Percentiles rank a stretch among this genome's conserved stretches.
These are phyloP conservation scores for Caenorhabditis sulstoni DNA, from an alignment of 2,888 invertebrate species.

Conservation along the genomic window DNA sequence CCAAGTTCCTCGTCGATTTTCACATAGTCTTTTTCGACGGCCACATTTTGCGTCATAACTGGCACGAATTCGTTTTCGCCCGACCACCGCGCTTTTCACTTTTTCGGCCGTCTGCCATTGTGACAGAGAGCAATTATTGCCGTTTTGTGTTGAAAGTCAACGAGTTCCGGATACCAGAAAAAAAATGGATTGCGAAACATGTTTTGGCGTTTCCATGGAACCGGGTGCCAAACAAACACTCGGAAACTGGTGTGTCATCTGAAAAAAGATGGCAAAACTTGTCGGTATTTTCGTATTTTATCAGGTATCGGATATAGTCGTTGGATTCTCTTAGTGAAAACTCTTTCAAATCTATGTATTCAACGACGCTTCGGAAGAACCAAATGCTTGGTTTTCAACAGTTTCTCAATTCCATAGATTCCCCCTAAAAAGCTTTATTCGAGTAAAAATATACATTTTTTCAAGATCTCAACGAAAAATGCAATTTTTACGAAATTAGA, in stretches of 20 bases:
- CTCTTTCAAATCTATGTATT: too few species aligned
- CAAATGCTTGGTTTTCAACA: too few species aligned
- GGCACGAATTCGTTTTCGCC: neutral
- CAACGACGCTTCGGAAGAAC: too few species aligned
- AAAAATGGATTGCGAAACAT: conserved; percentile 16
- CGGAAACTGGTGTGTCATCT: too few species aligned
- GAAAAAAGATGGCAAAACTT: too few species aligned
- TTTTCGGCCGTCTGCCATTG: neutral
- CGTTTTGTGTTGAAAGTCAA: conserved; percentile 3
- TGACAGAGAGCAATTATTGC: conserved; percentile 20
- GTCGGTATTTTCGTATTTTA: too few species aligned
- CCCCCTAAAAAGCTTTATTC: too few species aligned
- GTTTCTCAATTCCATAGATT: too few species aligned
- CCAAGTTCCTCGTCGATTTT: conserved; percentile 47
- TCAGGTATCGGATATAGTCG: too few species aligned
- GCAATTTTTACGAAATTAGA: too few species aligned
- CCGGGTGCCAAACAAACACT: neutral
- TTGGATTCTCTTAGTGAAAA: too few species aligned
- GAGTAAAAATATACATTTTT: neutral
- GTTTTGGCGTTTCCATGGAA: conserved; percentile 7
- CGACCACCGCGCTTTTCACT: conserved; percentile 3
- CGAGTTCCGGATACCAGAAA: conserved; percentile 21
- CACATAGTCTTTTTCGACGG: conserved; percentile 33
- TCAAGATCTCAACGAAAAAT: too few species aligned
- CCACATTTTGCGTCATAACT: conserved; percentile 17